Conservation (phyloP, 2,113 vertebrate species). For the Gallinago media region DNA sequence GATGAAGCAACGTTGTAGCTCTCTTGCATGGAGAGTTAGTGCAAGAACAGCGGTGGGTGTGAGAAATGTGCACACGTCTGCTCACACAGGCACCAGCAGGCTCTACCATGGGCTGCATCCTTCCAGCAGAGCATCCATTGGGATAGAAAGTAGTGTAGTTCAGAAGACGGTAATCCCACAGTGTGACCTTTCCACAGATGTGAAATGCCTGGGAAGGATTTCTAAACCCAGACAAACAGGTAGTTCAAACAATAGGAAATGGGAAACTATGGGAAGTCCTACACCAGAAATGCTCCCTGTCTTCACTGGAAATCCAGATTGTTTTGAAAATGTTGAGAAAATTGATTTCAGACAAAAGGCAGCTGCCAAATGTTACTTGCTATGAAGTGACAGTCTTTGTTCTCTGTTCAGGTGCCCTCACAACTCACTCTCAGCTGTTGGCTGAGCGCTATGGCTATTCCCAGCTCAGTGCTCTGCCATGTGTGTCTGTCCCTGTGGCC, state of each 20-base stretch:
- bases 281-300: not conserved
- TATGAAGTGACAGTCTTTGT: not conserved
- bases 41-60: not conserved
- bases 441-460: not conserved
- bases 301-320: not conserved
- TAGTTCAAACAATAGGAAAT: not conserved
- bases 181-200: not conserved
- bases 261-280: not conserved
- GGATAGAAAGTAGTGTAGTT: not conserved
- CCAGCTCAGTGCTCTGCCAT: not conserved
- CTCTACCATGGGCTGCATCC: not conserved
- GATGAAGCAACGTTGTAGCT: not conserved
- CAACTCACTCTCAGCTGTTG: rapidly evolving
- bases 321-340: not conserved
- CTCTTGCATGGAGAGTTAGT: not conserved
- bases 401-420: not conserved
- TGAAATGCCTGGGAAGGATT: not conserved
- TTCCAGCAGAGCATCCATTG: not conserved
- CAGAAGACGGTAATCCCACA: not conserved
- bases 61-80: not conserved
- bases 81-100: rapidly evolving
- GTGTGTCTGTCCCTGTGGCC: not conserved
- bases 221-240: not conserved
- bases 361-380: not conserved
- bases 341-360: not conserved